Base-by-base conservation (phyloP, 2,797 vertebrate species). In the Mormyrops attenuatus region DNA sequence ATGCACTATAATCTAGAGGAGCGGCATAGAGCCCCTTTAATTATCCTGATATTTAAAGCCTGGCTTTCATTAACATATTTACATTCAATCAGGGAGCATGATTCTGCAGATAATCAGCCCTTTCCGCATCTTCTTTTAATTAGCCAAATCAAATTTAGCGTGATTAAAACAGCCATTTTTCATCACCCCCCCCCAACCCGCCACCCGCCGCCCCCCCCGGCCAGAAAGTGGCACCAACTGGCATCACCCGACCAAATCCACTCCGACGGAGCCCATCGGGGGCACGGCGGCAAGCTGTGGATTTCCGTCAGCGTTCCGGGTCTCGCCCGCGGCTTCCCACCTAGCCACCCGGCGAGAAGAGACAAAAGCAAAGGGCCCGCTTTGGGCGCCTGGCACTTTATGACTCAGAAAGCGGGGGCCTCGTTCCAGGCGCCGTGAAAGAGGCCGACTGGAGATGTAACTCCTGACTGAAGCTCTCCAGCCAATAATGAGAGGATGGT, bases 101-200 rank as follows among this genome's bases (percentile, higher is more conserved):
- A 88, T 91, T 92, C 91, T 89, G 88, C 91, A 89, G 87, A 87
- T 91, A 90, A 92, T 91, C 90, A 89, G 91, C 90, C 88, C 88
- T 91, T 95, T 95, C 95, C 95, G 93, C 95, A 95, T 96, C 95
- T 89, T 60, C 91, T 90, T 93, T 95, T 96, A 96, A 96, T 97
- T 96, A 96, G 94, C 95, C 94, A 95, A 92, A 96, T 96, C 96
- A 96, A 95, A 96, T 95, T 95, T 94, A 94, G 94, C 94, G 69
- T 92, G 91, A 92, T 92, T 93, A 92, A 92, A 92, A 92, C 90
- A 89, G 88, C 87, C 87, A 77, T 91, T 90, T 91, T 91, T 85
- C 89, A 41, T 84, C 88, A 53, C n/a, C 26, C 52, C 2, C n/a
- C 60, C 3, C 26, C 30, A n/a, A 1, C 2, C 22, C 3, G 3